Conservation (phyloP, 2,888 invertebrate genomes). For the Callosobruchus maculatus region DNA sequence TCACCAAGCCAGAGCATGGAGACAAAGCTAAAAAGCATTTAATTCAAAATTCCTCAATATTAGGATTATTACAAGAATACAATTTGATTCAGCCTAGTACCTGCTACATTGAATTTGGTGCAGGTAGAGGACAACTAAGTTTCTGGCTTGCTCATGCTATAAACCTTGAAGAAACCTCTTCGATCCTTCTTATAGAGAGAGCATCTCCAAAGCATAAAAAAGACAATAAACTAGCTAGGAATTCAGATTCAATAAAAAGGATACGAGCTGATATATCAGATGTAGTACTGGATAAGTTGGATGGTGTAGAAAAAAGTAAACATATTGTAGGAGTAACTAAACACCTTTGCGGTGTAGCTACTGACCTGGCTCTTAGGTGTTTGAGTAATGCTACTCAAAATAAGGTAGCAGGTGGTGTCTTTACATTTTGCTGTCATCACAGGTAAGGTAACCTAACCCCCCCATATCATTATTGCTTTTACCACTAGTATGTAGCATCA, state of each 20-base stretch:
- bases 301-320: slow-evolving; percentile 48
- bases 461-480: too few relatives aligned
- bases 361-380: slow-evolving; percentile 74
- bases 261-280: slow-evolving; percentile 80
- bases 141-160: slow-evolving; percentile 70
- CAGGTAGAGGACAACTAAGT: slow-evolving; percentile 83
- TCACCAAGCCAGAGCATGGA: slow-evolving; percentile 56
- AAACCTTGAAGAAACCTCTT: slow-evolving; percentile 45
- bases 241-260: slow-evolving; percentile 53
- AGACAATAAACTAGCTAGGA: slow-evolving; percentile 49
- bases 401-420: slow-evolving; percentile 57
- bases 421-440: slow-evolving; percentile 92
- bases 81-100: slow-evolving; percentile 59
- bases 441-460: slow-evolving; percentile 42
- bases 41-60: slow-evolving; percentile 71
- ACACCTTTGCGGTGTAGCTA: slow-evolving; percentile 86
- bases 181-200: slow-evolving; percentile 73
- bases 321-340: slow-evolving; percentile 75
- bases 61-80: slow-evolving; percentile 64
- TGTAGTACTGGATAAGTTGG: slow-evolving; percentile 60
- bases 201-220: slow-evolving; percentile 65
- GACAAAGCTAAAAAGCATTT: slow-evolving; percentile 69
- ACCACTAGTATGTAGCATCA: too few relatives aligned
- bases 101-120: slow-evolving; percentile 83
- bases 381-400: slow-evolving; percentile 50